Conservation (phyloP, 2,888 invertebrate species). For the Ormyrus thymus region DNA sequence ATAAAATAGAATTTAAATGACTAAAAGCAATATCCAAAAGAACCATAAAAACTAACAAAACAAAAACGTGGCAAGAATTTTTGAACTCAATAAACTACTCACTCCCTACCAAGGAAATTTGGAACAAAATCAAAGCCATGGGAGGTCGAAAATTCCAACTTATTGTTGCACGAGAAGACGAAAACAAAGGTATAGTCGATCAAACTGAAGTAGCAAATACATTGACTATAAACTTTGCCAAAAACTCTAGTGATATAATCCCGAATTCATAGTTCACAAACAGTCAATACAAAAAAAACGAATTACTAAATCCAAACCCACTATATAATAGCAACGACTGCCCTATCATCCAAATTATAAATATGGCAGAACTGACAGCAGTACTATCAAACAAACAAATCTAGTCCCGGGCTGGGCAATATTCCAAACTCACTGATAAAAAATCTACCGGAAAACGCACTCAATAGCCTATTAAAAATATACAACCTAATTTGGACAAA, state of each 20-base stretch:
- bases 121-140: neutral
- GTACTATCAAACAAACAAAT: too few species aligned
- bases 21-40: neutral
- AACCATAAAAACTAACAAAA: neutral
- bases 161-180: neutral
- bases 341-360: too few species aligned
- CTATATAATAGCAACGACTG: too few species aligned
- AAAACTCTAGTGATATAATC: neutral
- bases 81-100: neutral
- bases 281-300: too few species aligned
- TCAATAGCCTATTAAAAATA: too few species aligned
- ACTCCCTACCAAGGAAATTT: neutral
- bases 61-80: neutral
- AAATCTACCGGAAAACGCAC: too few species aligned
- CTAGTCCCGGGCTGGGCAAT: too few species aligned
- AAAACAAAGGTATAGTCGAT: neutral
- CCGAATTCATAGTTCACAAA: too few species aligned
- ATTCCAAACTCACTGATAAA: too few species aligned
- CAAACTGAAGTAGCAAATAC: neutral
- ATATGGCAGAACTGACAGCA: too few species aligned
- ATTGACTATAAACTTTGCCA: neutral
- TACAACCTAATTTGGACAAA: too few species aligned
- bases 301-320: too few species aligned
- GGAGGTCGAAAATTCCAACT: neutral
- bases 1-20: constrained; percentile 13